Evolutionary conservation across 2,113 vertebrate genomes (phyloP).

Genomic region (Lasiurus cinereus): DNA sequence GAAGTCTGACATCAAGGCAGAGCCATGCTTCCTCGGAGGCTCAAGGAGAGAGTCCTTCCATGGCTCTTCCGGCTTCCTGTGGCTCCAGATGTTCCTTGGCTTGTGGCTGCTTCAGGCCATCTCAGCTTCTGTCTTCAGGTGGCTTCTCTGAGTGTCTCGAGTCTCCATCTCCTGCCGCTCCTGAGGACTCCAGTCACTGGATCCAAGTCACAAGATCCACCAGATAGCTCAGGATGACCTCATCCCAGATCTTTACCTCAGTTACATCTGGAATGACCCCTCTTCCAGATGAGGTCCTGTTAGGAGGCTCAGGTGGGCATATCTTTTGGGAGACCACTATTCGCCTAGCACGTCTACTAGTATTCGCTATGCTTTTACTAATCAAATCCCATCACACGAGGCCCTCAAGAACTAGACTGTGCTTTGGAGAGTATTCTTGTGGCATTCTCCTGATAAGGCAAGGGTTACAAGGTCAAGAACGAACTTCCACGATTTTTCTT

Average conservation of each 20-base stretch:
- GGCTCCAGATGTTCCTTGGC: fast-evolving
- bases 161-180: background rate
- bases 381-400: fast-evolving
- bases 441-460: background rate
- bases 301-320: fast-evolving
- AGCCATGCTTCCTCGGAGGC: fast-evolving
- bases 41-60: no score
- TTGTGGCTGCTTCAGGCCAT: fast-evolving
- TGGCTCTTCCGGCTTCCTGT: fast-evolving
- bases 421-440: background rate
- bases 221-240: no score
- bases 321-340: background rate
- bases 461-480: background rate
- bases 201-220: background rate
- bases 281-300: fast-evolving
- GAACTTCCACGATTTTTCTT: background rate
- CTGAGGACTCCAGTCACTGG: fast-evolving
- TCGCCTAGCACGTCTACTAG: background rate
- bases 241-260: background rate
- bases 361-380: fast-evolving
- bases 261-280: no score
- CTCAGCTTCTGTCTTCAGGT: background rate
- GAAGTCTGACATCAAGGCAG: background rate
- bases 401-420: no score
- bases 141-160: no score